Evolutionary conservation across 2,888 invertebrate genomes (phyloP).

Genomic region (Penaeus monodon): DNA sequence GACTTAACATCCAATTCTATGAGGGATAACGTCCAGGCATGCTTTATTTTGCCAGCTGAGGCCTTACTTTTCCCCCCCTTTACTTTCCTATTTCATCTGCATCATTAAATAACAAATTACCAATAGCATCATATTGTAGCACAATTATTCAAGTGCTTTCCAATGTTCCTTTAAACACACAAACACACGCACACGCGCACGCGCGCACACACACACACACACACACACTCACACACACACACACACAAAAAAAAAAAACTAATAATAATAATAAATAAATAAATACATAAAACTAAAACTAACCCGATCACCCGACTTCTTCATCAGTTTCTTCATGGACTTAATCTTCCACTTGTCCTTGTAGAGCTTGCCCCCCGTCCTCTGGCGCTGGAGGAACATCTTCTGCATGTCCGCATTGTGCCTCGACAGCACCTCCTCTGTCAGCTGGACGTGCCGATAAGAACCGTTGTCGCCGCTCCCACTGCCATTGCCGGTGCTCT

Average conservation of each 20-base stretch:
- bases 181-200: no score
- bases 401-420: constrained; percentile 64
- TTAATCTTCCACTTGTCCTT: constrained; percentile 52
- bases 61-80: no score
- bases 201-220: background rate
- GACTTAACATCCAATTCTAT: no score
- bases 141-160: no score
- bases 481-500: constrained; percentile 58
- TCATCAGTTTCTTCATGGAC: constrained; percentile 42
- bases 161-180: no score
- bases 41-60: no score
- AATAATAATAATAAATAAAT: no score
- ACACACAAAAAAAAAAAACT: background rate
- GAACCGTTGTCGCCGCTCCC: constrained; percentile 49
- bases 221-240: background rate
- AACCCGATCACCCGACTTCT: constrained; percentile 49
- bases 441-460: constrained; percentile 59
- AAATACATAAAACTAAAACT: background rate
- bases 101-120: no score
- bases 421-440: constrained; percentile 55
- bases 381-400: constrained; percentile 61
- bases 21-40: no score
- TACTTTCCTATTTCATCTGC: no score
- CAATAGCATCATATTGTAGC: background rate
- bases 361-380: constrained; percentile 20